Base-by-base conservation (phyloP, 2,888 invertebrate species). In the Metalampra italica region DNA sequence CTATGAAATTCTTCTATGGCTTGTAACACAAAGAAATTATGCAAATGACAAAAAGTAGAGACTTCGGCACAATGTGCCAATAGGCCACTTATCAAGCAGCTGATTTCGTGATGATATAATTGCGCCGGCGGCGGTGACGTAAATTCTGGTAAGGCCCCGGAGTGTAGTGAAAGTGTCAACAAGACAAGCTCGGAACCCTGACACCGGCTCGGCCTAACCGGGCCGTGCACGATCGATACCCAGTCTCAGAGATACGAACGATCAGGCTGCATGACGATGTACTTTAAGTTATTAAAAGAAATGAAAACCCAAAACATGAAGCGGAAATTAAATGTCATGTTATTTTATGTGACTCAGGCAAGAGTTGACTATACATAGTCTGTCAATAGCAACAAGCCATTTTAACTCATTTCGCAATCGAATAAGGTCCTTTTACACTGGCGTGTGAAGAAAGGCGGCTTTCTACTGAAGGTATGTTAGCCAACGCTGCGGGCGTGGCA, bases 71-170 rank as follows among this genome's bases (percentile, higher is more conserved):
- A 66, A 61, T 71, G 74, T 74, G 40, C 38, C 46, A 46, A 46
- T 43, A 46, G 32, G 71, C 75, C 64, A 77, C 69, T 77, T 76
- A 74, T 59, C 62, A 58, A 66, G 64, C 77, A 75, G 76, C 75
- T 78, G 75, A 80, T 81, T 80, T 78, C 75, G 68, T 72, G 75
- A 78, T 84, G 82, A 82, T 79, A 82, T 82, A 84, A 84, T 83
- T 82, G 78, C 66, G 61, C 58, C 53, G 63, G 59, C 62, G 59
- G 53, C 52, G 68, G 53, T 82, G 83, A 84, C 82, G 82, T 79
- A 49, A 85, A 79, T 62, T 64, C 67, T 68, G 66, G 76, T 80
- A 82, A 75, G 71, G 71, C 67, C 67, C 66, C 73, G 64, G 41
- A 55, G 62, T 60, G 66, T 66, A 68, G 84, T 81, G 83, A 84